Percentiles rank a stretch among this genome's conserved stretches.
These are phyloP conservation scores for Hypsopygia costalis DNA, from an alignment of 2,888 invertebrate species.

Conservation along the genomic window DNA sequence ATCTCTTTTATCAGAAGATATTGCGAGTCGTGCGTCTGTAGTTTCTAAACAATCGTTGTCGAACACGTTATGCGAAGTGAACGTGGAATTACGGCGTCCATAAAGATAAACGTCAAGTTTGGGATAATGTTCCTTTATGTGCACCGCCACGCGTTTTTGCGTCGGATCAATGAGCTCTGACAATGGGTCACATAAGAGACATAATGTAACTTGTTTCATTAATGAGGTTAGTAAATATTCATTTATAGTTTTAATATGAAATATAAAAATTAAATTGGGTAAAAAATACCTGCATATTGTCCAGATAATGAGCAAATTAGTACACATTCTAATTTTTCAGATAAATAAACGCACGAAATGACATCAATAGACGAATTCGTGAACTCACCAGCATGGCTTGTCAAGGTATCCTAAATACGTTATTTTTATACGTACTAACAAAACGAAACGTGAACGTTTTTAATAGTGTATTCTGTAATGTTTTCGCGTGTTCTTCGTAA, in stretches of 20 bases:
- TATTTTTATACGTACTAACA: not conserved
- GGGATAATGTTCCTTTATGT: not conserved
- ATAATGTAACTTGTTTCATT: conserved; percentile 2
- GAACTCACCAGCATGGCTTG: conserved; percentile 71
- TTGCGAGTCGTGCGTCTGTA: conserved; percentile 50
- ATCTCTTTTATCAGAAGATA: conserved; percentile 73
- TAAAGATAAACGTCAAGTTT: not conserved
- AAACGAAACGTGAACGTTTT: too few species aligned
- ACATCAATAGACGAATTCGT: conserved; percentile 73
- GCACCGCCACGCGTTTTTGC: not conserved
- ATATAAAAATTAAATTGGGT: too few species aligned
- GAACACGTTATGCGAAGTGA: conserved; percentile 15
- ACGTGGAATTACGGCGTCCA: conserved; percentile 8
- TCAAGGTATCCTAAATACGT: conserved; percentile 52
- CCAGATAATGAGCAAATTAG: too few species aligned
- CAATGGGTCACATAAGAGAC: conserved; percentile 4
- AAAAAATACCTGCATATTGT: too few species aligned
- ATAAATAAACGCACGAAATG: conserved; percentile 45
- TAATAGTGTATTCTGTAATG: not conserved
- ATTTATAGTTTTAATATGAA: too few species aligned
- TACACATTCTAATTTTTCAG: conserved; percentile 36
- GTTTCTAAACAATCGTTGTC: conserved; percentile 49
- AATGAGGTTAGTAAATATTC: conserved; percentile 2
- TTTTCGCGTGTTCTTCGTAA: not conserved
- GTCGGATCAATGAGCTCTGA: not conserved